A percentile compares a stretch with the other conserved stretches of the same genome.
Conservation (phyloP, 2,113 vertebrate species). For the Perca schrenkii region DNA sequence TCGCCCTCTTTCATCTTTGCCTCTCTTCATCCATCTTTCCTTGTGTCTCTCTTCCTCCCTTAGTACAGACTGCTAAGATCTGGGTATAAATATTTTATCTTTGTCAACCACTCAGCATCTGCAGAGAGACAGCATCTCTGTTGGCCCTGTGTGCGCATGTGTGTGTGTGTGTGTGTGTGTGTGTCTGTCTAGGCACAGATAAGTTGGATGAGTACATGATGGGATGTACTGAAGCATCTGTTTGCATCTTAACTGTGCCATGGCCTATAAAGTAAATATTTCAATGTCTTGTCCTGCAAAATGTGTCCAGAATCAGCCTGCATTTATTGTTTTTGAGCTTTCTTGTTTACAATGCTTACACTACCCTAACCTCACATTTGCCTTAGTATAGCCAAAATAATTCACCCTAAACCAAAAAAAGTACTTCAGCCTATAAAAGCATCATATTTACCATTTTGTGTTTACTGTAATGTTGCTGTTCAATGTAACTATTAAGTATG, state of each 20-base stretch:
- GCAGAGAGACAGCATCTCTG: slow-evolving; percentile 54
- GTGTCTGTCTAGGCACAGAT: slow-evolving; percentile 23
- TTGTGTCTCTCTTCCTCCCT: slow-evolving; percentile 30
- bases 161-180: slow-evolving; percentile 11
- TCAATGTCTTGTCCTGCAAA: not conserved
- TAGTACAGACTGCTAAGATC: slow-evolving; percentile 65
- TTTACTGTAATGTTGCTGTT: too few relatives aligned
- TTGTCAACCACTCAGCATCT: slow-evolving; percentile 70
- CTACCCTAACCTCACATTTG: not conserved
- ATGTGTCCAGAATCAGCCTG: not conserved
- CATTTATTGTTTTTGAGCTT: not conserved
- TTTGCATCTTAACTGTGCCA: slow-evolving; percentile 38
- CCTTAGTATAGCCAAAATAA: not conserved
- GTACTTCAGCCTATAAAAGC: too few relatives aligned
- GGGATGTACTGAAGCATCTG: slow-evolving; percentile 49
- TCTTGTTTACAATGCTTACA: not conserved
- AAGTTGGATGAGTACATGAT: slow-evolving; percentile 23
- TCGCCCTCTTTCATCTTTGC: slow-evolving; percentile 22
- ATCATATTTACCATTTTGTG: too few relatives aligned
- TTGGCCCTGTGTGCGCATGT: slow-evolving; percentile 24
- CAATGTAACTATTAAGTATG: too few relatives aligned
- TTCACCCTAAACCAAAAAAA: not conserved
- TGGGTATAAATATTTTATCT: slow-evolving; percentile 79
- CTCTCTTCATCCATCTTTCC: slow-evolving; percentile 28
- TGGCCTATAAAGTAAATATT: slow-evolving; percentile 21